Evolutionary conservation across 2,888 invertebrate genomes (phyloP), one percentile per base, ranked within the genome.

Genomic region (Megastigmus dorsalis): DNA sequence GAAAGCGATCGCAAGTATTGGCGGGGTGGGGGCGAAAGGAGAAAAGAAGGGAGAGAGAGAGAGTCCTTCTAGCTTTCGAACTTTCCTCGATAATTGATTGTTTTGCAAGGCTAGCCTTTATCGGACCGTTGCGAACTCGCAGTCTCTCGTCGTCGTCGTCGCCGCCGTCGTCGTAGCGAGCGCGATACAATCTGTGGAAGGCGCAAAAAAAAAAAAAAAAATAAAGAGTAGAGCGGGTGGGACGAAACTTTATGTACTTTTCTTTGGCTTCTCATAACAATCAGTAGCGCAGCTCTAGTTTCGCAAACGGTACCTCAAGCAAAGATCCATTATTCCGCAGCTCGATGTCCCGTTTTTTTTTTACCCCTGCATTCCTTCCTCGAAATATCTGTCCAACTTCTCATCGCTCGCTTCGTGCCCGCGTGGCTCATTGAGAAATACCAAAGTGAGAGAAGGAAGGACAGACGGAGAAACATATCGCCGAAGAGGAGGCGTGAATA

Each of bases 21-120:
- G 71, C 48, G 62, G 52, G 57, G 43, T 55, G 62, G 68, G 28
- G 45, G 15, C 13, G 30, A n/a, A 52, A 76, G 72, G 59, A 13
- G 7, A 33, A 20, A 23, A 30, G n/a, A 50, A 26, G 48, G 38
- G 41, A 15, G 15, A n/a, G n/a, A n/a, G 23, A 50, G 41, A 20
- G 28, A 36, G 30, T 68, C 62, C 63, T 62, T 55, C 78, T 76
- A 80, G 78, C 77, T 82, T 80, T 79, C 79, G 75, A 82, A 84
- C 81, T 82, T 85, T 82, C 74, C 79, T 80, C 82, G 83, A 83
- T 85, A 85, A 86, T 85, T 85, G 85, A 86, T 86, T 85, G 83
- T 85, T 84, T 85, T 82, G 82, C 82, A 80, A 81, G 81, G 78
- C 75, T 66, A 66, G 66, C 59, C 57, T 77, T 68, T 78, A 77